These are phyloP conservation scores for Magallana gigas DNA, from an alignment of 1,140 invertebrate genomes.

Conservation along the genomic window DNA sequence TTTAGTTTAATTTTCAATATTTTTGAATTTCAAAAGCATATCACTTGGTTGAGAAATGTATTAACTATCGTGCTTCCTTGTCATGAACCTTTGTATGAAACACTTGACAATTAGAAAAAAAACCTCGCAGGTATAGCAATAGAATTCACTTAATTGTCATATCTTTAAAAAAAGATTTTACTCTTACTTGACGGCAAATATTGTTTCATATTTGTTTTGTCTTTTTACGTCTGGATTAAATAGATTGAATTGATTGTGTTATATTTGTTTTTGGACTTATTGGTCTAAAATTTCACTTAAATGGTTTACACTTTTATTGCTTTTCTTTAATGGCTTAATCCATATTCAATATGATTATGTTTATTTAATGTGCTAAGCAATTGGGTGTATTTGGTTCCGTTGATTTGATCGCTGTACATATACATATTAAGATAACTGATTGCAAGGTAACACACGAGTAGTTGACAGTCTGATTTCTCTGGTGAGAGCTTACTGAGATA, in stretches of 20 bases:
- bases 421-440: not conserved
- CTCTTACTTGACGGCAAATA: slow-evolving; percentile 1
- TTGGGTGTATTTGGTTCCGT: not conserved
- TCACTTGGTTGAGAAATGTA: too few species aligned
- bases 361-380: not conserved
- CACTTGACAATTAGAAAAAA: not conserved
- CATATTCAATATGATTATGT: not conserved
- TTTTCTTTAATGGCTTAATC: not conserved
- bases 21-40: too few species aligned
- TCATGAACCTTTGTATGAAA: not conserved
- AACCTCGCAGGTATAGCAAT: not conserved
- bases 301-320: slow-evolving; percentile 16
- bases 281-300: slow-evolving; percentile 10
- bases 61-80: not conserved
- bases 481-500: not conserved
- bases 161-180: not conserved
- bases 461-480: not conserved
- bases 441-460: not conserved
- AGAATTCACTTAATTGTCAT: not conserved
- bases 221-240: not conserved
- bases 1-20: too few species aligned
- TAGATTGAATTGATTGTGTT: not conserved
- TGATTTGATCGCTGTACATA: not conserved
- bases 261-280: slow-evolving; percentile 9
- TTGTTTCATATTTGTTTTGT: slow-evolving; percentile 14